Evolutionary conservation across 2,797 vertebrate genomes (phyloP).

Genomic region (Esox masquinongy): DNA sequence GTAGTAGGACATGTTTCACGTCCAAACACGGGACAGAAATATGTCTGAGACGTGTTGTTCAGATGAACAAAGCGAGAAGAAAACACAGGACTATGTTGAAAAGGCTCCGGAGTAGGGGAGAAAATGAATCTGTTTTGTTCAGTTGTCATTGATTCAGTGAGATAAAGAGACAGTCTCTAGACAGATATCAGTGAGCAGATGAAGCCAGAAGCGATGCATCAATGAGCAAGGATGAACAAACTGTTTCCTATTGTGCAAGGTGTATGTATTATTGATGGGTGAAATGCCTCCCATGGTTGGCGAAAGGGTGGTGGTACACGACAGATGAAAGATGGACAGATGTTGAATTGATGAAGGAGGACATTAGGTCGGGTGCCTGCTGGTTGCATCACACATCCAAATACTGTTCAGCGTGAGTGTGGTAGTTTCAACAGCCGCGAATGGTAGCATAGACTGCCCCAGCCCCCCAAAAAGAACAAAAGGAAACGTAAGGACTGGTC

Average conservation of each 20-base stretch:
- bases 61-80: conserved; percentile 20
- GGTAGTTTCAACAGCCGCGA: conserved; percentile 46
- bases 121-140: background rate
- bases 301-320: conserved; percentile 34
- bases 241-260: conserved; percentile 34
- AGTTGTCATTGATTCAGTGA: conserved; percentile 30
- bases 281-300: conserved; percentile 34
- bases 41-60: conserved; percentile 36
- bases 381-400: conserved; percentile 52
- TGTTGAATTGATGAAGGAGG: conserved; percentile 25
- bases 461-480: conserved; percentile 29
- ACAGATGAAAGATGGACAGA: conserved; percentile 30
- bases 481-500: conserved; percentile 87
- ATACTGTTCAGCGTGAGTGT: conserved; percentile 50
- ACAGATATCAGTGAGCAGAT: conserved; percentile 30
- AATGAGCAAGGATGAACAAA: conserved; percentile 11
- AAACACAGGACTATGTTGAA: conserved; percentile 1
- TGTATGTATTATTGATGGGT: conserved; percentile 45
- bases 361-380: conserved; percentile 37
- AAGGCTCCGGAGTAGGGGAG: conserved; percentile 28
- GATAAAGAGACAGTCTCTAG: conserved; percentile 35
- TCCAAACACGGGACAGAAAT: no score
- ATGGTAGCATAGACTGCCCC: conserved; percentile 50
- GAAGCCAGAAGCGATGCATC: conserved; percentile 24
- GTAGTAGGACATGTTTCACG: background rate